A percentile compares a stretch with the other conserved stretches of the same genome.
These are phyloP conservation scores for Cydia splendana DNA, from an alignment of 1,140 invertebrate genomes.

Conservation along the genomic window DNA sequence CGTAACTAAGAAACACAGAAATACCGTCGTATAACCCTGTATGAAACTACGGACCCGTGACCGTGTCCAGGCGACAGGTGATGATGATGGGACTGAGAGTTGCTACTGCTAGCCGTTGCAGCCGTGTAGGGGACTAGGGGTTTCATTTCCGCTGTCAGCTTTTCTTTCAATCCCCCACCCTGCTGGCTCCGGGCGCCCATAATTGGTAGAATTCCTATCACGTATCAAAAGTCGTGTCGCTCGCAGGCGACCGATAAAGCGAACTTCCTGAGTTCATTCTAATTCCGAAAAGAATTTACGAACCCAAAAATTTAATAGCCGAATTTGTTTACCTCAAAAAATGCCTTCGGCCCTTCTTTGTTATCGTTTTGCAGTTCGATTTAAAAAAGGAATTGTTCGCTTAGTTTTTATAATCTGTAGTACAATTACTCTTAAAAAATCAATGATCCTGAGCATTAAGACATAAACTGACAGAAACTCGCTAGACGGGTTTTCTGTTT, in stretches of 20 bases:
- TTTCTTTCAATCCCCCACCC: constrained; percentile 8
- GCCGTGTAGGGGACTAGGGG: no score
- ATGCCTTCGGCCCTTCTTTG: background rate
- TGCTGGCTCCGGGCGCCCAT: constrained; percentile 47
- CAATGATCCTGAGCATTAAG: no score
- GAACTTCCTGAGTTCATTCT: constrained; percentile 55
- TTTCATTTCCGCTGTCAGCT: background rate
- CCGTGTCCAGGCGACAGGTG: no score
- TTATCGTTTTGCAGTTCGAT: constrained; percentile 4
- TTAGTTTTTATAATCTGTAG: background rate
- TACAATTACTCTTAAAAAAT: no score
- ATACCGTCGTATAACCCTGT: no score
- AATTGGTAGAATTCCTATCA: constrained; percentile 63
- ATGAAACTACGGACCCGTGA: no score
- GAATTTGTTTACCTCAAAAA: constrained; percentile 11
- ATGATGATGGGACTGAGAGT: no score
- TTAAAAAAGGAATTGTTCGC: background rate
- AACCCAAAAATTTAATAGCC: constrained; percentile 35
- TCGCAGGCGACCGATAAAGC: constrained; percentile 52
- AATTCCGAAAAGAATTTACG: constrained; percentile 51
- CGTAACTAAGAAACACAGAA: no score
- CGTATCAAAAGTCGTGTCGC: constrained; percentile 61
- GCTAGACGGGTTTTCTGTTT: no score
- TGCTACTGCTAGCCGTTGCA: no score
- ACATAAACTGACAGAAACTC: no score